Conservation (phyloP, 2,113 vertebrate species). For the Cyphomyrus discorhynchus region DNA sequence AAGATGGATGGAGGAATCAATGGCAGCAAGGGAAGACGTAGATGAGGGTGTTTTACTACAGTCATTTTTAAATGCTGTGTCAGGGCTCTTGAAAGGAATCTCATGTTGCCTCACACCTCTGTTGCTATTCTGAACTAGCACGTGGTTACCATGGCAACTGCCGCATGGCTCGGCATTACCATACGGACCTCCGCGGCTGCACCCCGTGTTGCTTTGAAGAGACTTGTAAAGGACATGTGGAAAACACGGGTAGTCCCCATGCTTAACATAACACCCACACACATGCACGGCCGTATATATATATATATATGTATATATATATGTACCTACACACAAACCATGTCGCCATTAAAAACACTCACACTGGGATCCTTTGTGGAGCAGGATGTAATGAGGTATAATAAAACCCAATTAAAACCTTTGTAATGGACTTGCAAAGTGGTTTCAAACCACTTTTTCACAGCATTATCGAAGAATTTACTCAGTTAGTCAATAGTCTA, state of each 20-base stretch:
- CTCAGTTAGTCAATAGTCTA: background rate
- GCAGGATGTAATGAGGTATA: background rate
- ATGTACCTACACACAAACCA: background rate
- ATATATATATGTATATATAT: background rate
- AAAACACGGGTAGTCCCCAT: background rate
- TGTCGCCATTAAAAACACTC: background rate
- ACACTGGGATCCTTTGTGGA: background rate
- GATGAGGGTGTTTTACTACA: background rate
- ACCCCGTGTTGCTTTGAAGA: background rate
- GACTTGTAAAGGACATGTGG: background rate
- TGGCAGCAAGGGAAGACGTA: background rate
- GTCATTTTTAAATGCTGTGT: background rate
- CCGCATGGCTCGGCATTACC: background rate
- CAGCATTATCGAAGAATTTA: background rate
- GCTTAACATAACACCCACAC: background rate
- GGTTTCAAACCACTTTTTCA: background rate
- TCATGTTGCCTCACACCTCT: background rate
- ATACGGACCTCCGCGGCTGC: background rate
- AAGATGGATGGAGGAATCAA: background rate
- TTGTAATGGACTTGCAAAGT: background rate
- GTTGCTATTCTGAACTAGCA: background rate
- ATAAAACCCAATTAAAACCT: background rate
- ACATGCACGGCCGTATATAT: background rate
- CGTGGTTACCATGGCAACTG: conserved; percentile 19
- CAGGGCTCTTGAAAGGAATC: background rate